Conservation (phyloP, 1,140 invertebrate species). For the Halotydeus destructor region DNA sequence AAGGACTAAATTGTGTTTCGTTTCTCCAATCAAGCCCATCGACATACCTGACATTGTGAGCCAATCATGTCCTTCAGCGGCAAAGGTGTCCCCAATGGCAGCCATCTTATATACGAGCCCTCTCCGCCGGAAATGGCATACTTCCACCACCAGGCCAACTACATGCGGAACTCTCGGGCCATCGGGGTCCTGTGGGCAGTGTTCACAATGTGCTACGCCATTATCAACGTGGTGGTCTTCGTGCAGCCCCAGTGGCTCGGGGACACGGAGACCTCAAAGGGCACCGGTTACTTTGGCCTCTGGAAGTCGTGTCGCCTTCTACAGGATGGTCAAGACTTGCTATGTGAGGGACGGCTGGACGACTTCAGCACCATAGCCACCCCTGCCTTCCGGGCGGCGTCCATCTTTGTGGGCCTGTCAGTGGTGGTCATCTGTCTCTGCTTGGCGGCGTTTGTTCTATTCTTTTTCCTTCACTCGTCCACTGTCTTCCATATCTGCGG, state of each 20-base stretch:
- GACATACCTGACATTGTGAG: too few relatives aligned
- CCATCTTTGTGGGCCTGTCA: slow-evolving; percentile 63
- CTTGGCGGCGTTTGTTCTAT: slow-evolving; percentile 67
- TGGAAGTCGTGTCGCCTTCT: slow-evolving; percentile 53
- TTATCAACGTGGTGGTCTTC: slow-evolving; percentile 81
- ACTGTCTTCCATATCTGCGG: slow-evolving; percentile 80
- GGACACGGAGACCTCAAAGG: slow-evolving; percentile 47
- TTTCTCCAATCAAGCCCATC: too few relatives aligned
- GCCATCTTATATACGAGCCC: neutral
- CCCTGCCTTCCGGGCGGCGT: slow-evolving; percentile 50
- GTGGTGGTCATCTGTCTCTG: slow-evolving; percentile 61
- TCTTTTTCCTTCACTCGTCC: slow-evolving; percentile 81
- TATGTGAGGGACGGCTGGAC: slow-evolving; percentile 56
- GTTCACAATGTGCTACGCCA: slow-evolving; percentile 83
- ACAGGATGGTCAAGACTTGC: slow-evolving; percentile 28
- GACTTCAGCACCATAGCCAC: slow-evolving; percentile 46
- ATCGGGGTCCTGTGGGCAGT: slow-evolving; percentile 91
- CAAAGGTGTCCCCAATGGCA: too few relatives aligned
- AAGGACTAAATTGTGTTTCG: too few relatives aligned
- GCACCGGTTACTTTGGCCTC: slow-evolving; percentile 73
- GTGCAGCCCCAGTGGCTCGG: slow-evolving; percentile 87
- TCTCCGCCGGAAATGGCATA: slow-evolving; percentile 3
- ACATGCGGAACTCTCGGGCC: slow-evolving; percentile 81
- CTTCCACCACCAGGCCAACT: slow-evolving; percentile 53
- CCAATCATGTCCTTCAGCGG: too few relatives aligned